A percentile compares a stretch with the other conserved stretches of the same genome.
These are phyloP conservation scores for Masticophis lateralis DNA, from an alignment of 2,797 vertebrate genomes.

Conservation along the genomic window DNA sequence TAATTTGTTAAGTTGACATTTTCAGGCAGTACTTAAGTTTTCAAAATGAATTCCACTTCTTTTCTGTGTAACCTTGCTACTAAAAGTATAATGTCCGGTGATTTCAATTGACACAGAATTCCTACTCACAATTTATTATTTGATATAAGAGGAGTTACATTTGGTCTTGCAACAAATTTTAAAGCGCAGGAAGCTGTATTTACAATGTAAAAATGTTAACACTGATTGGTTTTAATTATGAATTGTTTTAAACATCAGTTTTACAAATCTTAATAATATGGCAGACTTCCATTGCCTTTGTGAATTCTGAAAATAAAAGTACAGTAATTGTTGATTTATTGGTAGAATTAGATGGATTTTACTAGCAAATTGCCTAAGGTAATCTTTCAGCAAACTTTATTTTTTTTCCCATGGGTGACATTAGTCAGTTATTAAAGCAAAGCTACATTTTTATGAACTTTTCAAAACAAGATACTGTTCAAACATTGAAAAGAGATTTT, in stretches of 20 bases:
- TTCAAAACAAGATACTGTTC: background rate
- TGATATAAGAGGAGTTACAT: background rate
- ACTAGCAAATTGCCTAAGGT: background rate
- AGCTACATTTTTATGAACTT: background rate
- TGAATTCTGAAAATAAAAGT: background rate
- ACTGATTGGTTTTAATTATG: conserved; percentile 2
- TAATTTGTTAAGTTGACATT: conserved; percentile 20
- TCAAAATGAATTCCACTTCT: background rate
- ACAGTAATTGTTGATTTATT: background rate
- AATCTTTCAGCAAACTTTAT: background rate
- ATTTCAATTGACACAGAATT: background rate
- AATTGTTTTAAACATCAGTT: background rate
- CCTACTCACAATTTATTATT: background rate
- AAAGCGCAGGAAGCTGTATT: background rate
- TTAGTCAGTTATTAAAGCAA: background rate
- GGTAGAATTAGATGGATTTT: background rate
- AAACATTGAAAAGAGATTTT: conserved; percentile 3
- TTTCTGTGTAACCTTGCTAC: background rate
- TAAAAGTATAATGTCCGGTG: background rate
- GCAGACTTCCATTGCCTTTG: background rate
- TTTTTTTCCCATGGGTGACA: background rate
- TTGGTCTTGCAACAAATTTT: background rate
- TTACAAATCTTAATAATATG: conserved; percentile 4
- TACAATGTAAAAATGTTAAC: background rate
- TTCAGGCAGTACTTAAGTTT: conserved; percentile 4